Base-by-base conservation (phyloP, 2,113 vertebrate species). In the Poeciliopsis retropinna region DNA sequence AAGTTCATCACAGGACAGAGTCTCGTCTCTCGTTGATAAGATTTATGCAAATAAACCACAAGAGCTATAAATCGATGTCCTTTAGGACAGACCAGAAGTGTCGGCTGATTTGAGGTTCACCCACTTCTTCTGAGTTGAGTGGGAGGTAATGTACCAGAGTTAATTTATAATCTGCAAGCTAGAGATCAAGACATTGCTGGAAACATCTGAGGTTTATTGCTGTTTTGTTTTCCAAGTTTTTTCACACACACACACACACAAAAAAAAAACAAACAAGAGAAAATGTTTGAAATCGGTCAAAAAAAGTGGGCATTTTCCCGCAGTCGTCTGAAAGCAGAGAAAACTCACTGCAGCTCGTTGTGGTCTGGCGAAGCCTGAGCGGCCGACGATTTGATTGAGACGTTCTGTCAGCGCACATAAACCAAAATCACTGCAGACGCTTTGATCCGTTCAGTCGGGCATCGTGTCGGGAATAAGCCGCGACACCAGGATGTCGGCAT, bases 381-480 rank as follows among this genome's bases (percentile, higher is more conserved):
- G 71, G 82, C 71, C 67, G 64, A 3, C 25, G 64, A n/a, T 70
- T 64, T 64, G 77, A 75, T 41, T 39, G 65, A 80, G 71, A 75
- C 10, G 10, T 72, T 62, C 66, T 84, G 72, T 78, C 72, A 70
- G 78, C 37, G 67, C 75, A 83, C 37, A 31, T 29, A 60, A 83
- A 83, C 84, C 67, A 72, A 72, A 78, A 64, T 74, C 67, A 60
- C 80, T 62, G 31, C 51, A 57, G 71, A 32, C 60, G 15, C 39
- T 73, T 75, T 66, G 65, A 83, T 74, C 60, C 37, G 0, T 72
- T 80, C 64, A 69, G 73, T 5, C 70, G 22, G 60, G 39, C 67
- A 8, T 77, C 9, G 14, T 57, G 80, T 81, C 39, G 72, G 54
- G 44, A 68, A 64, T 29, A 62, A 73, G n/a, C 62, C 17, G 1